phyloP scores from a whole-genome alignment of 2,113 vertebrate genomes.

The Cygnus buccinator region DNA sequence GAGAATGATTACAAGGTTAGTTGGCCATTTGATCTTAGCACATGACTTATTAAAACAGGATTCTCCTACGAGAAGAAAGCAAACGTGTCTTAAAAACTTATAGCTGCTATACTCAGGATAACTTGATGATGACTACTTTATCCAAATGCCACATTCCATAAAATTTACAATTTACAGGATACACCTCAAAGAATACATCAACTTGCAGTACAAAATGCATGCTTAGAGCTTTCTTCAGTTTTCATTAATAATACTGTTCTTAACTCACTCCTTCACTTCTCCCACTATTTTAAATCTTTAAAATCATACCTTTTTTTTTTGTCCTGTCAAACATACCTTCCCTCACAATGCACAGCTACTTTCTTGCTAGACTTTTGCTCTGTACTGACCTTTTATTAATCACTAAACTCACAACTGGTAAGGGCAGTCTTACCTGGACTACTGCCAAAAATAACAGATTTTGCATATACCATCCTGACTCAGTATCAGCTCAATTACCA shows the following conservation, averaged over 20 bases:
- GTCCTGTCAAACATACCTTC: neutral
- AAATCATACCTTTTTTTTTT: neutral
- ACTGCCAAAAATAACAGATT: neutral
- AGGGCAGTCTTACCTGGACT: neutral
- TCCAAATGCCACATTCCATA: neutral
- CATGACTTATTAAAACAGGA: neutral
- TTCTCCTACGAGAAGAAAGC: neutral
- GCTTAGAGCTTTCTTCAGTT: neutral
- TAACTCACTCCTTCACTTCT: neutral
- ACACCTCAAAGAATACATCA: neutral
- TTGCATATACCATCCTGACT: neutral
- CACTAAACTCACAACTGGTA: neutral
- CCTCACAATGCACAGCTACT: neutral
- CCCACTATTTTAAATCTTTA: neutral
- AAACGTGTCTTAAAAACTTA: neutral
- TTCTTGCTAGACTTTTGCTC: neutral
- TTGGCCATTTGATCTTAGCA: neutral
- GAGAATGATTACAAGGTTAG: neutral
- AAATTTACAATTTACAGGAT: neutral
- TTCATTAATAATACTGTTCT: neutral
- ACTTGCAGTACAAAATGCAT: neutral
- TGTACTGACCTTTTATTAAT: neutral
- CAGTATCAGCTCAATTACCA: neutral
- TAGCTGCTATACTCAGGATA: neutral
- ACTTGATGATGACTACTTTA: neutral